A percentile compares a stretch with the other conserved stretches of the same genome.
These are phyloP conservation scores for Philotrypesis tridentata DNA, from an alignment of 1,140 invertebrate species.

Conservation along the genomic window DNA sequence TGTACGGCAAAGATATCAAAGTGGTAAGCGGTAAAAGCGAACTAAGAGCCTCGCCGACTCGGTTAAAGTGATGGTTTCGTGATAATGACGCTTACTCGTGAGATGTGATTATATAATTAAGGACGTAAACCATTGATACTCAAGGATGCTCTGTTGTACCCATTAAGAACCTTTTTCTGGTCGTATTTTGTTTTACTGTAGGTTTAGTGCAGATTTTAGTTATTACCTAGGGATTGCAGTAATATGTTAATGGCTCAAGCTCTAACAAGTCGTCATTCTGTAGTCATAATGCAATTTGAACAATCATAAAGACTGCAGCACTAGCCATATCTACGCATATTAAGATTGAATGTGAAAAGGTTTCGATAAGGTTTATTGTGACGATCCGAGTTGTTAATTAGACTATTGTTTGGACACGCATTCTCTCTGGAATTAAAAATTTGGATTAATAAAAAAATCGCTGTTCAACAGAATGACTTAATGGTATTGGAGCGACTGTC, in stretches of 20 bases:
- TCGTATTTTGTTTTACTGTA: neutral
- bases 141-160: neutral
- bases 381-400: neutral
- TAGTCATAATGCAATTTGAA: neutral
- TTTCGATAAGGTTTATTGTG: neutral
- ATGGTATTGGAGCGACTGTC: neutral
- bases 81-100: neutral
- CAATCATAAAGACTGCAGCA: neutral
- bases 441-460: neutral
- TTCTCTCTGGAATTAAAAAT: neutral
- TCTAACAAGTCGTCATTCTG: neutral
- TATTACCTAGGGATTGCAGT: neutral
- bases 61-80: neutral
- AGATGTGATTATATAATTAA: neutral
- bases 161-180: neutral
- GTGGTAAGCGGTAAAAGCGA: neutral
- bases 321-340: neutral
- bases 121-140: neutral
- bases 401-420: neutral
- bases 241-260: neutral
- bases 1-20: conserved; percentile 4
- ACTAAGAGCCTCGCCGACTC: conserved; percentile 9
- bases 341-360: neutral
- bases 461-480: neutral
- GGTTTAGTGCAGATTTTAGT: neutral